Base-by-base conservation (phyloP, 2,797 vertebrate genomes). In the Trachops cirrhosus region DNA sequence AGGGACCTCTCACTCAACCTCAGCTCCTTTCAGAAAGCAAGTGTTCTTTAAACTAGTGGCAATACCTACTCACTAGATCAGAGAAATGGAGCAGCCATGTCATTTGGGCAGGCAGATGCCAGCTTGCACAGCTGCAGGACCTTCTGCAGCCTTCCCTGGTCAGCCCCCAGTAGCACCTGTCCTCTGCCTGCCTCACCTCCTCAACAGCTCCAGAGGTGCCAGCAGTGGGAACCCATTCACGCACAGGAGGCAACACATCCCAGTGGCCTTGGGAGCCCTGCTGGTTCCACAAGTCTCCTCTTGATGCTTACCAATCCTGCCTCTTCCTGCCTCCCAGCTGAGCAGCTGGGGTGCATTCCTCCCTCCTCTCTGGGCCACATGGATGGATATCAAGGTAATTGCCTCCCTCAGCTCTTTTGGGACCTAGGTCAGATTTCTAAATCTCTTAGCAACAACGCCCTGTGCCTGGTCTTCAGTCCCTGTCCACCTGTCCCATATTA, bases 151-250 rank as follows among this genome's bases (percentile, higher is more conserved):
- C 34, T 26, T 26, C 34, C 9, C 19, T 9, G 32, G 32, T n/a
- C 21, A 15, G 26, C 22, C 37, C 15, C 34, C 19, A 0, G 8
- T 50, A n/a, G 67, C 3, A 6, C 77, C 9, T 2, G 29, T 34
- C 22, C 52, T 16, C n/a, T 0, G 19, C 2, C 0, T 9, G 37
- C 48, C 34, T 59, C 24, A 19, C 6, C 50, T 1, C 0, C 29
- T 26, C 52, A 1, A 29, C 15, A 5, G 19, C 48, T 57, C 37
- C 24, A 52, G 39, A n/a, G 64, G 22, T 22, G 32, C 29, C 29
- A 4, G 14, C 3, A 16, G 41, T 32, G 54, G 44, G 14, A n/a
- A 52, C 22, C 6, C 24, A 10, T 64, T 12, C 7, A 3, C 54
- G 21, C 26, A 5, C 46, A 4, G 2, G 11, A 50, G 8, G 39